A percentile compares a stretch with the other conserved stretches of the same genome.
Conservation (phyloP, 2,113 vertebrate species). For the Pluvialis apricaria region DNA sequence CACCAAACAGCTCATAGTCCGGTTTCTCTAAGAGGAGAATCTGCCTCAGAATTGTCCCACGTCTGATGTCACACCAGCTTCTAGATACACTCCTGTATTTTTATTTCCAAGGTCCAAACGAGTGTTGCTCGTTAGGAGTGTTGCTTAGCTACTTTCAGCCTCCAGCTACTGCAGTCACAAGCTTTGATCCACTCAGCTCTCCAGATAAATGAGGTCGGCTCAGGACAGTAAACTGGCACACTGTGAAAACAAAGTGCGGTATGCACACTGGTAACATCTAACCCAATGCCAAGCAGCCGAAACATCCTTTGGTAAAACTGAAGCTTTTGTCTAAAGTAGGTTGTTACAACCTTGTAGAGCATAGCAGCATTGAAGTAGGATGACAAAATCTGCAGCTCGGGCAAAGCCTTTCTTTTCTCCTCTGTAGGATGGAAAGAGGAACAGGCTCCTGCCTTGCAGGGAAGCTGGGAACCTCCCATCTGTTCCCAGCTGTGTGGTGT, state of each 20-base stretch:
- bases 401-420: slow-evolving; percentile 20
- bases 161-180: not conserved
- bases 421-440: not conserved
- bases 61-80: not conserved
- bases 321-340: not conserved
- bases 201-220: not conserved
- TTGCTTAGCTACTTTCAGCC: not conserved
- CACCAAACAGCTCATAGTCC: not conserved
- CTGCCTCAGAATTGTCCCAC: not conserved
- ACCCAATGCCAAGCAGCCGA: not conserved
- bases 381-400: not conserved
- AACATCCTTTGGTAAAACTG: not conserved
- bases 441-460: not conserved
- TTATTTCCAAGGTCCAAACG: not conserved
- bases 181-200: not conserved
- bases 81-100: not conserved
- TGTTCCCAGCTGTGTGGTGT: not conserved
- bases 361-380: not conserved
- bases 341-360: not conserved
- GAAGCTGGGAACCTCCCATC: not conserved
- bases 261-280: not conserved
- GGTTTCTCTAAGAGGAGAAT: not conserved
- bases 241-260: not conserved
- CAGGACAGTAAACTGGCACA: not conserved
- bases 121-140: not conserved